Evolutionary conservation across 2,113 vertebrate species (phyloP).

Genomic region (Ophthalmolycus amberensis): DNA sequence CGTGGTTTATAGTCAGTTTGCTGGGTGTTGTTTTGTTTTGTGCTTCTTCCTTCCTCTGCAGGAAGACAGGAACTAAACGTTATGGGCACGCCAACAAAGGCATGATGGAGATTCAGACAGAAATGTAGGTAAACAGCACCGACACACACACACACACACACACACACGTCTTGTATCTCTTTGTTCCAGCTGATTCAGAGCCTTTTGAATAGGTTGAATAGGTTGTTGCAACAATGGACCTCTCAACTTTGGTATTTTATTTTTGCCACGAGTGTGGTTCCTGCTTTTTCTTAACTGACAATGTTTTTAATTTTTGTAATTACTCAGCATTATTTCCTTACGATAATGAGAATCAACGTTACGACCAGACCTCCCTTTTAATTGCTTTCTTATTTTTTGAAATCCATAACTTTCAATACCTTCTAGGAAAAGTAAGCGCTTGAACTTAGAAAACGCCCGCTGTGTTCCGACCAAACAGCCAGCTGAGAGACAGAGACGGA

Average conservation of each 20-base stretch:
- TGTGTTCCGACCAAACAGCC: neutral
- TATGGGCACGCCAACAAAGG: neutral
- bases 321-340: no score
- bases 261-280: neutral
- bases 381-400: no score
- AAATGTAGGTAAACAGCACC: conserved; percentile 25
- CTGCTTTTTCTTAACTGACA: no score
- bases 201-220: conserved; percentile 50
- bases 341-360: no score
- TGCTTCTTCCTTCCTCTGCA: conserved; percentile 74
- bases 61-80: conserved; percentile 60
- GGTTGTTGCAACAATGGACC: neutral
- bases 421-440: no score
- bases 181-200: conserved; percentile 70
- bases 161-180: conserved; percentile 33
- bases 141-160: conserved; percentile 7
- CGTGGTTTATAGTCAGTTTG: neutral
- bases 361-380: no score
- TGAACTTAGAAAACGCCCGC: neutral
- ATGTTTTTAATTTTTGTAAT: no score
- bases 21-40: conserved; percentile 8
- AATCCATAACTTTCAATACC: no score
- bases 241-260: neutral
- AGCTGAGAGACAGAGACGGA: neutral
- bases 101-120: neutral